phyloP scores from a whole-genome alignment of 2,113 vertebrate species.

The Choloepus hoffmanni region DNA sequence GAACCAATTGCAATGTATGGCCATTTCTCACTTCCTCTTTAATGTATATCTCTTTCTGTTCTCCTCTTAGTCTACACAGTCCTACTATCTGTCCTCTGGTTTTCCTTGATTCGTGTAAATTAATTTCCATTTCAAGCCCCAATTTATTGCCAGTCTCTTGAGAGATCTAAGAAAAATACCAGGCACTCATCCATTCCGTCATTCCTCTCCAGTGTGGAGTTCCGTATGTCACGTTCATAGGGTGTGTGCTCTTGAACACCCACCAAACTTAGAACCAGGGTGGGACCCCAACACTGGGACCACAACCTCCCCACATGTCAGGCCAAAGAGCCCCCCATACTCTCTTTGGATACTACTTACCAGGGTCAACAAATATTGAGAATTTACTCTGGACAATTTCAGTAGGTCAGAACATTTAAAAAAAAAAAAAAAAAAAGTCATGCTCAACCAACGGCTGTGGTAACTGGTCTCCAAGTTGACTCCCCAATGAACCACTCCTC shows the following conservation, averaged over 20 bases:
- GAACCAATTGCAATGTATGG: not conserved
- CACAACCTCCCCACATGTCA: not conserved
- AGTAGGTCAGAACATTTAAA: not conserved
- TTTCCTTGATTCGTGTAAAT: slow-evolving; percentile 43
- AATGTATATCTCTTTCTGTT: not conserved
- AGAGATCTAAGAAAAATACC: not conserved
- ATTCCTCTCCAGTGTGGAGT: not conserved
- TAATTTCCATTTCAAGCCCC: slow-evolving; percentile 24
- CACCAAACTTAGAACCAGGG: not conserved
- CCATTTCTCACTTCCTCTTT: not conserved
- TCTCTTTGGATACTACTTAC: not conserved
- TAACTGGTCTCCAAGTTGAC: not conserved
- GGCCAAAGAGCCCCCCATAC: not conserved
- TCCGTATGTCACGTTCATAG: not conserved
- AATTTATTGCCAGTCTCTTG: slow-evolving; percentile 33
- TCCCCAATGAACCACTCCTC: not conserved
- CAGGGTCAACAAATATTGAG: not conserved
- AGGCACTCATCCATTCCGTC: not conserved
- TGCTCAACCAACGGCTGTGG: not conserved
- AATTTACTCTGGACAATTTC: not conserved
- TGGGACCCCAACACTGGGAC: not conserved
- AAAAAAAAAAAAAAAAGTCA: too few relatives aligned
- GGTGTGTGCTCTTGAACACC: not conserved
- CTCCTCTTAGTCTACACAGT: not conserved
- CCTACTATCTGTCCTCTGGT: not conserved